Evolutionary conservation across 2,797 vertebrate genomes (phyloP).

Genomic region (Lacerta viridis): DNA sequence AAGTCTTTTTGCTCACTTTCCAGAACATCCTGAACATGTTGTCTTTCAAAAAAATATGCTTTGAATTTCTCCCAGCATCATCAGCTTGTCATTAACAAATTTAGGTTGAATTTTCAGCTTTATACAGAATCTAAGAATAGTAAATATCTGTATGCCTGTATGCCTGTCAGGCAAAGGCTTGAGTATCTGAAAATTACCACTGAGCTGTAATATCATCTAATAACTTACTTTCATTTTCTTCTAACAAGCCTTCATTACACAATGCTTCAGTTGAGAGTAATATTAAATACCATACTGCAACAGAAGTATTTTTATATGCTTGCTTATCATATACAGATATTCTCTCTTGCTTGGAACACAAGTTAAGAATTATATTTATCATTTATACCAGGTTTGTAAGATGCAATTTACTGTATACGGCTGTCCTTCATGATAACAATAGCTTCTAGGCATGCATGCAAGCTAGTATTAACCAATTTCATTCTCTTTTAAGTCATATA

Average conservation of each 20-base stretch:
- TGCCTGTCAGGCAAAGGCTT: background rate
- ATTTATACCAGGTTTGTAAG: background rate
- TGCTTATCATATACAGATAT: too few species aligned
- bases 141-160: background rate
- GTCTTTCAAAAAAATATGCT: background rate
- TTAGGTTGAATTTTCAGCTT: background rate
- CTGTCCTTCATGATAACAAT: background rate
- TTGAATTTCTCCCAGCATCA: background rate
- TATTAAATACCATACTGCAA: background rate
- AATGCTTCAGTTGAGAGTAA: background rate
- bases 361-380: background rate
- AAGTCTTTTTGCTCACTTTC: background rate
- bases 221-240: background rate
- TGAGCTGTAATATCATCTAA: background rate
- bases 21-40: background rate
- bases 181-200: background rate
- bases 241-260: too few species aligned
- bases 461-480: too few species aligned
- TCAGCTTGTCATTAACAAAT: background rate
- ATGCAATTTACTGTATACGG: background rate
- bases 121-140: constrained; percentile 9
- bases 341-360: background rate
- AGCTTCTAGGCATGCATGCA: background rate
- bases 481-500: background rate
- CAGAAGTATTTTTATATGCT: too few species aligned